phyloP scores from a whole-genome alignment of 2,888 invertebrate species.

The Epistrophe eligans region DNA sequence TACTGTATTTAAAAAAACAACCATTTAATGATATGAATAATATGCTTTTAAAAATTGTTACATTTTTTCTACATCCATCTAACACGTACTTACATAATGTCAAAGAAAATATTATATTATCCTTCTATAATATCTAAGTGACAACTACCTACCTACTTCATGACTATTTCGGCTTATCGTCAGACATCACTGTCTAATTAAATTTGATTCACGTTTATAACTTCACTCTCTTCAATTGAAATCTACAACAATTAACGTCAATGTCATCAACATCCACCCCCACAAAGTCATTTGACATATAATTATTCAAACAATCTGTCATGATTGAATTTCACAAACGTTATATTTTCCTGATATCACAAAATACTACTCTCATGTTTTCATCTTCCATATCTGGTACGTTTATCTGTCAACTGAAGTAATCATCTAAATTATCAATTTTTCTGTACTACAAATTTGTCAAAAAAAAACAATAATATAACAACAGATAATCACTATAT shows the following conservation, averaged over 20 bases:
- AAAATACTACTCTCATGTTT: conserved; percentile 17
- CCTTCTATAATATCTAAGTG: background rate
- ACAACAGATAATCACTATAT: conserved; percentile 42
- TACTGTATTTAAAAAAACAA: too few relatives aligned
- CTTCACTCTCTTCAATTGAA: conserved; percentile 5
- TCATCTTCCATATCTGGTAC: background rate
- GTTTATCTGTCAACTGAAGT: conserved; percentile 50
- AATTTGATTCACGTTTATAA: background rate
- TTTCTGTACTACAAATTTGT: conserved; percentile 25
- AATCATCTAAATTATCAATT: conserved; percentile 63
- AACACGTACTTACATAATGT: too few relatives aligned
- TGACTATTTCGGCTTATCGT: background rate
- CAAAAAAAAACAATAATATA: background rate
- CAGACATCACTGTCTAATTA: background rate
- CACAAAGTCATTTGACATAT: conserved; percentile 11
- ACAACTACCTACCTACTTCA: background rate
- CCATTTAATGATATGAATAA: too few relatives aligned
- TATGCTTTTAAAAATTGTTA: too few relatives aligned
- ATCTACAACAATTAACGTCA: conserved; percentile 41
- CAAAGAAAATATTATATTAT: too few relatives aligned
- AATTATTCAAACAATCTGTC: conserved; percentile 33
- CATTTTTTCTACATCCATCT: too few relatives aligned
- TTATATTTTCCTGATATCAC: conserved; percentile 8
- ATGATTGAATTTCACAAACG: conserved; percentile 5
- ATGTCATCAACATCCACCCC: conserved; percentile 36